Conservation (phyloP, 2,888 invertebrate species). For the Tipula unca region DNA sequence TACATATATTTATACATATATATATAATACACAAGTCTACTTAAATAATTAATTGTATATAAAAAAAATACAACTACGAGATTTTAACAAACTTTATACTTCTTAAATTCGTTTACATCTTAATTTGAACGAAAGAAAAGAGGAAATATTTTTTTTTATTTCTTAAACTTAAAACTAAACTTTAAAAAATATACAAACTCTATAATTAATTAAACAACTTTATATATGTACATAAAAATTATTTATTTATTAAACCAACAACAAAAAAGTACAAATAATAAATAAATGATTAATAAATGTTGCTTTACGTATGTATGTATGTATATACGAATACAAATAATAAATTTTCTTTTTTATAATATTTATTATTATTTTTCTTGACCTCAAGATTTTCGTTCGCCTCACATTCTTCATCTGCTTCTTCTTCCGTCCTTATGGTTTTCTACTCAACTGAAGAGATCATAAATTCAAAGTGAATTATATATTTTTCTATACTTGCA, state of each 20-base stretch:
- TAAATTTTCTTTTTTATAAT: too few species aligned
- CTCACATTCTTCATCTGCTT: not conserved
- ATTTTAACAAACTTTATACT: not conserved
- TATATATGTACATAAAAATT: not conserved
- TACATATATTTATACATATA: too few species aligned
- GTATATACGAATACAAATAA: not conserved
- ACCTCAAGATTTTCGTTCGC: not conserved
- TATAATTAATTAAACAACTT: not conserved
- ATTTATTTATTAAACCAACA: not conserved
- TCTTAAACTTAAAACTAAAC: not conserved
- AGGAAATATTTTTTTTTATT: not conserved
- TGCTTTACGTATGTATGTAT: too few species aligned
- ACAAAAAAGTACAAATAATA: not conserved
- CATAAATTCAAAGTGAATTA: constrained; percentile 8
- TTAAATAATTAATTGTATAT: not conserved
- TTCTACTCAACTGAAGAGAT: not conserved
- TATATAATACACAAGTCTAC: not conserved
- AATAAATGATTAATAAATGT: not conserved
- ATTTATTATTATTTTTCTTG: not conserved
- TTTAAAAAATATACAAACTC: not conserved
- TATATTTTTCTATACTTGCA: not conserved
- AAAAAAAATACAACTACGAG: not conserved
- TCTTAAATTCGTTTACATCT: not conserved
- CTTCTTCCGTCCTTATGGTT: not conserved
- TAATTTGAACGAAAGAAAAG: not conserved